Evolutionary conservation across 1,140 invertebrate species (phyloP), one percentile per base, ranked within the genome.

Genomic region (Pseudomyrmex pallidus): DNA sequence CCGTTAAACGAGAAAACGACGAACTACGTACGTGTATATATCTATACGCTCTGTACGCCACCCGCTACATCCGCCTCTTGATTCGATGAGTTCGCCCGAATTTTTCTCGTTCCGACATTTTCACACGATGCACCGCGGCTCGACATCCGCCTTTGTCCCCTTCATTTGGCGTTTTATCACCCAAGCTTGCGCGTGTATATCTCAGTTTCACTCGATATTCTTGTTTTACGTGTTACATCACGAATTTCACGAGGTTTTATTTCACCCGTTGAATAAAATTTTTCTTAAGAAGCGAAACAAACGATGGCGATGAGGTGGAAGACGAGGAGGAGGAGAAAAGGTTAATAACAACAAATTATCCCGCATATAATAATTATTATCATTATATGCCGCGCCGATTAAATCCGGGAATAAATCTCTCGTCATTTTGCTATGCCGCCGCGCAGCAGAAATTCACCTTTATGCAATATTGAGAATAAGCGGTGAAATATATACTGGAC

Each of bases 1-100:
- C 50, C 68, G 59, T 88, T 61, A 68, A 82, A 83, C 56, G 25
- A 62, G 50, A 48, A 87, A 87, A 80, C 61, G 62, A 67, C 50
- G 57, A 77, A 64, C 54, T 80, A 74, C 78, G 46, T 22, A 50
- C 54, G 78, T 86, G 46, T 17, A 66, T 10, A 17, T 25, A 25
- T 3, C 25, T 25, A 25, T 64, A 35, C 44, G 9, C 1, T 22
- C 22, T 20, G 9, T 1, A 22, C 22, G 25, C 17, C 66, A 13
- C 44, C n/a, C 25, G 72, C 50, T 70, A 48, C 62, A 17, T 20
- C 44, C 17, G 4, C 54, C 9, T 22, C 70, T 9, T 64, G 35
- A 17, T 17, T 48, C 76, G 76, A 80, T 72, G 76, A 80, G 76
- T 72, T 80, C 12, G 56, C 44, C 46, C 44, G 66, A 80, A 80